Conservation (phyloP, 1,140 invertebrate species). For the Tetramorium parvispinum region DNA sequence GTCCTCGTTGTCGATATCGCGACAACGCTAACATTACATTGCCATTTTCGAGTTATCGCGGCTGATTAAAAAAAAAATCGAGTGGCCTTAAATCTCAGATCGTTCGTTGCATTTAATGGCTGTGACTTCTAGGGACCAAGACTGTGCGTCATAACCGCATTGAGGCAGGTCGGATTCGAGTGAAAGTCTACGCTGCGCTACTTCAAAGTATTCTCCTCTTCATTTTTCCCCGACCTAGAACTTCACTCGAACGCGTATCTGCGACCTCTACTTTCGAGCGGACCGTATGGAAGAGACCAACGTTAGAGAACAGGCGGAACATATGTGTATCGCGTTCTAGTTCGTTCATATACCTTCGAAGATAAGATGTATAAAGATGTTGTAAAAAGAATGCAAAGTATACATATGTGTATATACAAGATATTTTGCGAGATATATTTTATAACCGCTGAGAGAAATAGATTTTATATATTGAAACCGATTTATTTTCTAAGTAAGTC, state of each 20-base stretch:
- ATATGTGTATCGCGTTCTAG: neutral
- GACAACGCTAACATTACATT: conserved; percentile 49
- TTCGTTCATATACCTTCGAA: neutral
- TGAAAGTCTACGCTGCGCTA: conserved; percentile 23
- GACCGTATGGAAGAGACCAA: conserved; percentile 16
- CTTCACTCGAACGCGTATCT: conserved; percentile 16
- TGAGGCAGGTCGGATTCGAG: conserved; percentile 32
- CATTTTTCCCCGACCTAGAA: neutral
- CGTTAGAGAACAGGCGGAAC: neutral
- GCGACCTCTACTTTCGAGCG: neutral
- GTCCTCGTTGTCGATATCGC: conserved; percentile 15
- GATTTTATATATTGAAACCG: conserved; percentile 26
- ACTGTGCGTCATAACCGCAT: conserved; percentile 60
- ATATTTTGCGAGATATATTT: conserved; percentile 11
- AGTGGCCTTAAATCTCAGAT: conserved; percentile 84
- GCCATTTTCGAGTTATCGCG: conserved; percentile 42
- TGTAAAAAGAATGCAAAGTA: conserved; percentile 44
- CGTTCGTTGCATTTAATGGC: conserved; percentile 85
- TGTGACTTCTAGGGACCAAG: conserved; percentile 86
- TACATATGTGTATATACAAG: conserved; percentile 12
- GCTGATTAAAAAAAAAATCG: conserved; percentile 62
- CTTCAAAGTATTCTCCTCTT: neutral
- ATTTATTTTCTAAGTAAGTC: conserved; percentile 35
- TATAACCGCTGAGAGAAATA: neutral
- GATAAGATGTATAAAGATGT: conserved; percentile 45